These are phyloP conservation scores for Geopemphigus sp. DNA, from an alignment of 1,140 invertebrate genomes.

Conservation along the genomic window DNA sequence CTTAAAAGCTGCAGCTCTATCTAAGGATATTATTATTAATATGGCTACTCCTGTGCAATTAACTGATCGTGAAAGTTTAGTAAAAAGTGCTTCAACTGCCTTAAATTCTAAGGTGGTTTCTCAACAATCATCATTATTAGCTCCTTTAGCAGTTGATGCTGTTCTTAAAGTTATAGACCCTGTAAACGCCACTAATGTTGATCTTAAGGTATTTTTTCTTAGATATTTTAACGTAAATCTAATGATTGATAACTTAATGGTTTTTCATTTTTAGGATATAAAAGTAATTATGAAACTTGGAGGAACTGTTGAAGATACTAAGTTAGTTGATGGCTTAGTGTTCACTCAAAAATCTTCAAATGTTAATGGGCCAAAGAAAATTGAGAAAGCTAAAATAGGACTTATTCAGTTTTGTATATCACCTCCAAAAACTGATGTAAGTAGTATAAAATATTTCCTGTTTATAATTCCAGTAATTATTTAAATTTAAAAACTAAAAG, in stretches of 20 bases:
- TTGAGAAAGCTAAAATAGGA: constrained; percentile 98
- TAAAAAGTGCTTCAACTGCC: constrained; percentile 95
- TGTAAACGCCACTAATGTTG: constrained; percentile 65
- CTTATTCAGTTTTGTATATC: constrained; percentile 99
- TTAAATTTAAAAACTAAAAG: too few species aligned
- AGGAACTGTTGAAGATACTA: constrained; percentile 96
- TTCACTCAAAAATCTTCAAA: constrained; percentile 88
- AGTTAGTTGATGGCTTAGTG: constrained; percentile 91
- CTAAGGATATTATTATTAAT: constrained; percentile 79
- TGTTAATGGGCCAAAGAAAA: constrained; percentile 83
- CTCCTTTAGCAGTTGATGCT: constrained; percentile 95
- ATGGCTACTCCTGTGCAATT: constrained; percentile 89
- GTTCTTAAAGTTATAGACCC: constrained; percentile 83
- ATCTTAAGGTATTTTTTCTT: constrained; percentile 59
- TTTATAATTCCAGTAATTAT: too few species aligned
- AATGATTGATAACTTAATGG: not conserved
- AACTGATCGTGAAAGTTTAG: constrained; percentile 78
- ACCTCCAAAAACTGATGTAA: constrained; percentile 97
- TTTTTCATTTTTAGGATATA: constrained; percentile 67
- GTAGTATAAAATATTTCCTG: constrained; percentile 52
- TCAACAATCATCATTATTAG: constrained; percentile 91
- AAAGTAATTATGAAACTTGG: constrained; percentile 95
- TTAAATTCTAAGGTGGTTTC: constrained; percentile 99
- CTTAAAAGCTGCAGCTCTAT: constrained; percentile 81
- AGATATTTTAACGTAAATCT: not conserved